phyloP scores from a whole-genome alignment of 2,888 invertebrate genomes.

The Microctonus hyperodae region DNA sequence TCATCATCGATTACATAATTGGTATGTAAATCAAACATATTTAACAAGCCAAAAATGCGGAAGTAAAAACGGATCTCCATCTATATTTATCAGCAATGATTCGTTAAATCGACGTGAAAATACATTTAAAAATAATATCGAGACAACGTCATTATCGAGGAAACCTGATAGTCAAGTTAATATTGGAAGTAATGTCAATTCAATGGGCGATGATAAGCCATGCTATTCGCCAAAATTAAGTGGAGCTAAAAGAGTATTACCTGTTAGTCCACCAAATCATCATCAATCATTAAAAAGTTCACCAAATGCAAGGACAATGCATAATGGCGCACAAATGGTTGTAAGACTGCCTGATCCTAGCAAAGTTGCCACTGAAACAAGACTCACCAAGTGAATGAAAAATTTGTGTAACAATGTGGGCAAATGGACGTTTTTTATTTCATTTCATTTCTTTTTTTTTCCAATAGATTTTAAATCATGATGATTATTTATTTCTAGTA shows the following conservation, averaged over 20 bases:
- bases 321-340: conserved; percentile 59
- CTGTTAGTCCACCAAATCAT: conserved; percentile 40
- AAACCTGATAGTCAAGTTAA: conserved; percentile 9
- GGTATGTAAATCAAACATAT: conserved; percentile 68
- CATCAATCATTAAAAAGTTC: conserved; percentile 36
- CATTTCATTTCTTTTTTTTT: conserved; percentile 18
- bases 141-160: conserved; percentile 23
- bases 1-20: conserved; percentile 79
- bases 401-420: neutral
- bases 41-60: conserved; percentile 55
- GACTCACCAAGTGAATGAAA: conserved; percentile 52
- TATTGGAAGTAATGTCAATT: conserved; percentile 41
- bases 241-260: conserved; percentile 56
- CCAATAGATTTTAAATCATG: conserved; percentile 5
- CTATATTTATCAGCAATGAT: conserved; percentile 50
- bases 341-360: conserved; percentile 60
- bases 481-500: neutral
- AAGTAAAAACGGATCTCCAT: conserved; percentile 53
- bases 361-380: conserved; percentile 56
- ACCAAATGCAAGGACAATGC: conserved; percentile 46
- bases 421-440: too few species aligned
- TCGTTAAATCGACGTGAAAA: conserved; percentile 40
- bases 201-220: conserved; percentile 49
- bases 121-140: conserved; percentile 37
- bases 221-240: conserved; percentile 58